These are phyloP conservation scores for Nephila pilipes DNA, from an alignment of 1,140 invertebrate species.

Conservation along the genomic window DNA sequence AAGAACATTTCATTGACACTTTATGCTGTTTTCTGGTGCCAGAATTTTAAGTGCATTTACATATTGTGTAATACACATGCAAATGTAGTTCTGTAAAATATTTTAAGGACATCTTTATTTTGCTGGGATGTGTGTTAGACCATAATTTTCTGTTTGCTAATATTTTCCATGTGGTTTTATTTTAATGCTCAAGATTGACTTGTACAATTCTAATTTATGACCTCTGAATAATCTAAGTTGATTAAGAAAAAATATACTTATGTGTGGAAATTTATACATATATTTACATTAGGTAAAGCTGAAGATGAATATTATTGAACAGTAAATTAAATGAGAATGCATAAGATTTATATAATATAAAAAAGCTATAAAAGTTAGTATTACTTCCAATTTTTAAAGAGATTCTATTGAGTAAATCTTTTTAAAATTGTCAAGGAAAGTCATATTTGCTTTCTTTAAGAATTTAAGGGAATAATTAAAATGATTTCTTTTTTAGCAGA, in stretches of 20 bases:
- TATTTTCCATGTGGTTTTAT: constrained; percentile 36
- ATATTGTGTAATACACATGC: constrained; percentile 46
- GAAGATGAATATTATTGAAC: not conserved
- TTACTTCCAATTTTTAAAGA: no score
- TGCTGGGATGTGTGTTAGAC: constrained; percentile 33
- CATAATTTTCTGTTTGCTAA: constrained; percentile 36
- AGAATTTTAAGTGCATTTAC: constrained; percentile 75
- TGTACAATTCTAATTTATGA: not conserved
- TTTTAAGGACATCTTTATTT: constrained; percentile 46
- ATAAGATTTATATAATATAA: no score
- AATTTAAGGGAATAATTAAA: no score
- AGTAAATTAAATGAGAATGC: not conserved
- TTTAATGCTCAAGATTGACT: constrained; percentile 49
- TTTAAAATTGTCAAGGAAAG: no score
- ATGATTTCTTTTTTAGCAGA: no score
- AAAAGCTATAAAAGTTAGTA: no score
- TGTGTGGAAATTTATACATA: not conserved
- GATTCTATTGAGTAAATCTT: no score
- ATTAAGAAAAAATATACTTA: not conserved
- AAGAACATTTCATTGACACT: constrained; percentile 28
- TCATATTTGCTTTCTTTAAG: no score
- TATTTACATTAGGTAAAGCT: not conserved
- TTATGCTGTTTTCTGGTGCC: constrained; percentile 67
- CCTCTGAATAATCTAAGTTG: not conserved
- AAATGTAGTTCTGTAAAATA: constrained; percentile 36